Conservation (phyloP, 1,140 invertebrate genomes). For the Ridgeia piscesae region DNA sequence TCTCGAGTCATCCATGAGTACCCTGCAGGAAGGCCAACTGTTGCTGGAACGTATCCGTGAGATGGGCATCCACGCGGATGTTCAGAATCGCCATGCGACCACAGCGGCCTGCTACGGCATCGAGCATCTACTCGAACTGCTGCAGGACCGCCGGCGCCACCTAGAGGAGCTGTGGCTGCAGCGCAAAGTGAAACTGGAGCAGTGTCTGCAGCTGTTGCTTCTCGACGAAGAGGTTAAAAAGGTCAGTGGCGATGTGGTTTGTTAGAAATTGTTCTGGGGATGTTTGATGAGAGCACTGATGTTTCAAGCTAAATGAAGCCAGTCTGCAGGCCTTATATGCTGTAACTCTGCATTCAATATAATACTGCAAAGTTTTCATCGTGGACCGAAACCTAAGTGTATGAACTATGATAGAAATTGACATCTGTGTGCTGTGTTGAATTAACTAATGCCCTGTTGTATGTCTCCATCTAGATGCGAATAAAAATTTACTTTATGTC, state of each 20-base stretch:
- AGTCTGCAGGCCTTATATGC: too few relatives aligned
- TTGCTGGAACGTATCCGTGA: constrained; percentile 67
- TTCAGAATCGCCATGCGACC: constrained; percentile 57
- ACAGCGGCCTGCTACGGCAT: constrained; percentile 60
- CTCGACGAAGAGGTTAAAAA: constrained; percentile 73
- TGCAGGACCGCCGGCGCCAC: constrained; percentile 72
- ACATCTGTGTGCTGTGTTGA: too few relatives aligned
- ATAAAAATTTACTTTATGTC: background rate
- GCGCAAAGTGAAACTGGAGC: constrained; percentile 67
- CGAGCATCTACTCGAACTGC: constrained; percentile 61
- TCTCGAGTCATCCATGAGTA: constrained; percentile 74
- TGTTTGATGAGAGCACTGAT: too few relatives aligned
- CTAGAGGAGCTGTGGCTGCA: constrained; percentile 75
- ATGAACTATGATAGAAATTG: too few relatives aligned
- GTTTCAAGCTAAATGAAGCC: too few relatives aligned
- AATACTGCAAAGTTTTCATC: too few relatives aligned
- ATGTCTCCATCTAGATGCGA: background rate
- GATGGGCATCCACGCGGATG: constrained; percentile 57
- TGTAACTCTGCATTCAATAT: too few relatives aligned
- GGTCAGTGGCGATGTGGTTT: constrained; percentile 49
- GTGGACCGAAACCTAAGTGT: too few relatives aligned
- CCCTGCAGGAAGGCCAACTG: constrained; percentile 76
- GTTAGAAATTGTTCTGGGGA: background rate
- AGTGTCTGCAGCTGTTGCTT: constrained; percentile 74
- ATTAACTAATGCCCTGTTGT: too few relatives aligned